Evolutionary conservation across 2,113 vertebrate genomes (phyloP).

Genomic region (Telmatochromis brichardi): DNA sequence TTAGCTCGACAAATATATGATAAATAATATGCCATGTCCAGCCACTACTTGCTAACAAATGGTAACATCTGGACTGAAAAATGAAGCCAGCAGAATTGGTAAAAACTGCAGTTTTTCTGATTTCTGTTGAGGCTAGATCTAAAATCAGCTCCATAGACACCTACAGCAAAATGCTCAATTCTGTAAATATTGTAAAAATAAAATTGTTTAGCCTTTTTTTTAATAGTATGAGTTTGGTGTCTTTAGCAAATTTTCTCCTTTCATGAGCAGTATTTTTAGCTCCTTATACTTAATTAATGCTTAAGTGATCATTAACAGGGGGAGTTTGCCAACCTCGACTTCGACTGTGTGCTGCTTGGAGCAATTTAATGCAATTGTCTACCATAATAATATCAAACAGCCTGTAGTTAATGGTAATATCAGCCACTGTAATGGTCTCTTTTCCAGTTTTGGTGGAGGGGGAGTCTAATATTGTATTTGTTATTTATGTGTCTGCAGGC

Average conservation of each 20-base stretch:
- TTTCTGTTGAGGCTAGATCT: neutral
- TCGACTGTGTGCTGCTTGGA: neutral
- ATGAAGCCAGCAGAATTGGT: neutral
- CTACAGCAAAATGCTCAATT: neutral
- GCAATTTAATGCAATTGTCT: neutral
- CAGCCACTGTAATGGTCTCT: neutral
- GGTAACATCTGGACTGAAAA: neutral
- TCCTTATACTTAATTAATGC: neutral
- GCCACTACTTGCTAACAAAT: neutral
- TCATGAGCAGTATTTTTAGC: neutral
- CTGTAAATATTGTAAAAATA: neutral
- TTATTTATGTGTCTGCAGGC: neutral
- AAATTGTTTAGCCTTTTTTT: neutral
- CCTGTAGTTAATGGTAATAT: neutral
- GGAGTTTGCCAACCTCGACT: neutral
- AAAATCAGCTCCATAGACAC: neutral
- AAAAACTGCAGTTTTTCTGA: neutral
- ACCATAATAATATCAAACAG: neutral
- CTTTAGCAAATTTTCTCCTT: neutral
- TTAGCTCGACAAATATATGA: neutral
- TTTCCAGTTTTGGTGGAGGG: neutral
- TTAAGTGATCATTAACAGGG: neutral
- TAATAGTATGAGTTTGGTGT: neutral
- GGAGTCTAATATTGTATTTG: neutral
- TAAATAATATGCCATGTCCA: neutral